Evolutionary conservation across 2,888 invertebrate genomes (phyloP), one percentile per base, ranked within the genome.

Genomic region (Glyphotaelius pellucidus): DNA sequence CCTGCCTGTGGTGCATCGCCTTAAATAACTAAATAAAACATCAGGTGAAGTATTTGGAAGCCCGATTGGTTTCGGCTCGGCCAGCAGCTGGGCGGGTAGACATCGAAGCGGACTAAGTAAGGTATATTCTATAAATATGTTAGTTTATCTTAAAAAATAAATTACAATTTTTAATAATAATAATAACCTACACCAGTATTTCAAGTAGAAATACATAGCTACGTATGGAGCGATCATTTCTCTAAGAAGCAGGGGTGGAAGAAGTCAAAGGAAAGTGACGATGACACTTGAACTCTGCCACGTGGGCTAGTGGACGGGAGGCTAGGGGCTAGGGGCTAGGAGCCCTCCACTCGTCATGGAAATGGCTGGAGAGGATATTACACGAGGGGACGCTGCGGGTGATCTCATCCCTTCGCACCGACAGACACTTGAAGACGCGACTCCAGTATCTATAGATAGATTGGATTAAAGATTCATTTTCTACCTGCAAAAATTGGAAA

Each of bases 181-280:
- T n/a, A 9, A 67, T 2, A 67, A 25, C 7, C 7, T 25, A 7
- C 25, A 67, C 5, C 25, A 67, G n/a, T 67, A 67, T 4, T 67
- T 67, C 5, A 67, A 19, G 25, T 5, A 25, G 67, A 67, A 67
- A 67, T 67, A 25, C 25, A n/a, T 67, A 67, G 25, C 67, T 25
- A 7, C 9, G n/a, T 67, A 19, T 52, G 25, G 25, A 67, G 67
- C 25, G 67, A 67, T n/a, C 67, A 67, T 25, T 67, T 67, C 67
- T 67, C 67, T 25, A 67, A 67, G 67, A 25, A 19, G 67, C 67
- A n/a, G n/a, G 32, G 88, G 32, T 67, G 35, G n/a, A 3, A 67
- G 88, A 19, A 89, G 84, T 90, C 89, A 92, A 92, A 90, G 92
- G 35, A 89, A 92, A 81, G 91, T 90, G 92, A 91, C 91, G 85